phyloP scores from a whole-genome alignment of 2,888 invertebrate genomes.

The Lamellibrachia satsuma region DNA sequence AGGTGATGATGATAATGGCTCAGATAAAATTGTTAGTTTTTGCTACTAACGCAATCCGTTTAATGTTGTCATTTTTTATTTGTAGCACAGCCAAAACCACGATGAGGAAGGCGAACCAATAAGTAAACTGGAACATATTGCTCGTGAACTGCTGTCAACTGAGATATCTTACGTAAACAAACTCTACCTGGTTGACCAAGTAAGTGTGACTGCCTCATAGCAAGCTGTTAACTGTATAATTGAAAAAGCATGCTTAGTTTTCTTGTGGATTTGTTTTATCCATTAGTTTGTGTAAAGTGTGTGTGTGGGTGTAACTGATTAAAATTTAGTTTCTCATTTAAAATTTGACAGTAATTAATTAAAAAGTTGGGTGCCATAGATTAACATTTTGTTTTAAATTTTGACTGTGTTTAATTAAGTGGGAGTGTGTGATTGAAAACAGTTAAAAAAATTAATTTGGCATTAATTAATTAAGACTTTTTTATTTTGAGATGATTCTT shows the following conservation, averaged over 20 bases:
- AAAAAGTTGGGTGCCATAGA: no score
- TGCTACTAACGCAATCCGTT: not conserved
- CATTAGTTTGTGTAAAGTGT: no score
- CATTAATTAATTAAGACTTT: not conserved
- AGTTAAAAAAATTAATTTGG: not conserved
- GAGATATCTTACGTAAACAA: conserved; percentile 73
- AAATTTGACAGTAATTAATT: no score
- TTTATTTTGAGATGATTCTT: no score
- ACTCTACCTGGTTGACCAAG: conserved; percentile 73
- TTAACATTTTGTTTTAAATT: no score
- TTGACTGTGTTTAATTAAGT: no score
- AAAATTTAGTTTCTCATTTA: no score
- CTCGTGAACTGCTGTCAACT: conserved; percentile 72
- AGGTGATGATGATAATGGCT: not conserved
- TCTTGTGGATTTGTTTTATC: no score
- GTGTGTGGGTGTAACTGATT: no score
- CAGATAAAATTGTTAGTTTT: not conserved
- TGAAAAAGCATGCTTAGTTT: no score
- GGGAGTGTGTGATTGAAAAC: no score
- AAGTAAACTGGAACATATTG: conserved; percentile 66
- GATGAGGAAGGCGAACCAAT: conserved; percentile 39
- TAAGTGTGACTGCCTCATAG: conserved; percentile 46
- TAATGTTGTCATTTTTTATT: not conserved
- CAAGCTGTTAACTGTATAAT: no score
- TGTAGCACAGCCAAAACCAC: not conserved